Evolutionary conservation across 2,113 vertebrate genomes (phyloP), one percentile per base, ranked within the genome.

Genomic region (Osmerus eperlanus): DNA sequence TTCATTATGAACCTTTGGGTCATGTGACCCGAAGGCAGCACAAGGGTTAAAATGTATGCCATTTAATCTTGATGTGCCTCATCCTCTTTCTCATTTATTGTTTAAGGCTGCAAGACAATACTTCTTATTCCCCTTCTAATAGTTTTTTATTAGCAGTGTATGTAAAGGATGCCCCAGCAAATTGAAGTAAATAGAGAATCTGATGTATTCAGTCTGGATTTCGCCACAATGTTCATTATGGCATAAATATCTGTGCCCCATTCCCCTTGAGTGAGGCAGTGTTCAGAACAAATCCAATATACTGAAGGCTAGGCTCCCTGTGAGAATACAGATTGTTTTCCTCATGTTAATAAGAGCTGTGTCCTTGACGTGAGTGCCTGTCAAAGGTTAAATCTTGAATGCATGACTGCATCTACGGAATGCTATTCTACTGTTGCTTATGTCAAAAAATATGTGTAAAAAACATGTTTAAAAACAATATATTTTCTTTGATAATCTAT

Each of bases 1-100:
- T n/a, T n/a, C n/a, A n/a, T n/a, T n/a, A n/a, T n/a, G n/a, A n/a
- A n/a, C n/a, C n/a, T n/a, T n/a, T n/a, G n/a, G n/a, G n/a, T n/a
- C n/a, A n/a, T n/a, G n/a, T n/a, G n/a, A n/a, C n/a, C n/a, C n/a
- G n/a, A n/a, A n/a, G n/a, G n/a, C n/a, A n/a, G n/a, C n/a, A n/a
- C n/a, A n/a, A n/a, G n/a, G n/a, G n/a, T n/a, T n/a, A 54, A 75
- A 78, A 84, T 79, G 56, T 76, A 76, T 87, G 76, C 65, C 13
- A 6, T 51, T 75, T 63, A 75, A 86, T 88, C 28, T 62, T 75
- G 78, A 59, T 62, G 25, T 25, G 11, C 68, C 13, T 18, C 28
- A 52, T 53, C 15, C 25, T 54, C 55, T 62, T 5, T 58, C 73
- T 79, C 59, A 63, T 66, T 81, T 71, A 76, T 71, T 68, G 67